Conservation (phyloP, 2,888 invertebrate genomes). For the Andricus curvator region DNA sequence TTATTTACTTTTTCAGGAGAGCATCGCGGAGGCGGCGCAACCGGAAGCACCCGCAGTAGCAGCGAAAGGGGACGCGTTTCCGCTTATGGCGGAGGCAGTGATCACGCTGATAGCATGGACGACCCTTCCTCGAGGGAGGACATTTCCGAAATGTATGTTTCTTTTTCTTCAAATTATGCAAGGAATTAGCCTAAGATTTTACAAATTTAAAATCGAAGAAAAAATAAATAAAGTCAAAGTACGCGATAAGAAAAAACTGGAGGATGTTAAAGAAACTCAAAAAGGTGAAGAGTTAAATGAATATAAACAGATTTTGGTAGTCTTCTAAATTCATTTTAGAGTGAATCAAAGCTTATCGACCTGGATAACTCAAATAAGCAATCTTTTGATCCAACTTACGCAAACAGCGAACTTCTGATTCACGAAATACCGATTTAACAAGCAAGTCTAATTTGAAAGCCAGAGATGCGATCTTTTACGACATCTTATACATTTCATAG, state of each 20-base stretch:
- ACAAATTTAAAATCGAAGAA: neutral
- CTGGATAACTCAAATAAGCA: slow-evolving; percentile 7
- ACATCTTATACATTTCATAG: slow-evolving; percentile 16
- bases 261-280: neutral
- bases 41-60: slow-evolving; percentile 72
- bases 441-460: slow-evolving; percentile 30
- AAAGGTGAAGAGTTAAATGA: neutral
- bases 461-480: slow-evolving; percentile 31
- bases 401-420: slow-evolving; percentile 13
- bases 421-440: slow-evolving; percentile 34
- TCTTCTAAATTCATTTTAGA: neutral
- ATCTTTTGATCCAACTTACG: slow-evolving; percentile 26
- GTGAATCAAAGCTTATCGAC: neutral
- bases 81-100: slow-evolving; percentile 68
- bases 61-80: slow-evolving; percentile 74
- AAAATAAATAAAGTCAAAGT: neutral
- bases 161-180: neutral
- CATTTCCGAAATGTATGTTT: slow-evolving; percentile 75
- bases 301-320: neutral
- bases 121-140: slow-evolving; percentile 76
- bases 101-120: slow-evolving; percentile 74
- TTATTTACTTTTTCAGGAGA: slow-evolving; percentile 68
- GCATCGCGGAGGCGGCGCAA: slow-evolving; percentile 74
- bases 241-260: too few species aligned
- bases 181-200: neutral